A percentile compares a stretch with the other conserved stretches of the same genome.
phyloP scores from a whole-genome alignment of 2,797 vertebrate species.

The Nannoperca obscura region DNA sequence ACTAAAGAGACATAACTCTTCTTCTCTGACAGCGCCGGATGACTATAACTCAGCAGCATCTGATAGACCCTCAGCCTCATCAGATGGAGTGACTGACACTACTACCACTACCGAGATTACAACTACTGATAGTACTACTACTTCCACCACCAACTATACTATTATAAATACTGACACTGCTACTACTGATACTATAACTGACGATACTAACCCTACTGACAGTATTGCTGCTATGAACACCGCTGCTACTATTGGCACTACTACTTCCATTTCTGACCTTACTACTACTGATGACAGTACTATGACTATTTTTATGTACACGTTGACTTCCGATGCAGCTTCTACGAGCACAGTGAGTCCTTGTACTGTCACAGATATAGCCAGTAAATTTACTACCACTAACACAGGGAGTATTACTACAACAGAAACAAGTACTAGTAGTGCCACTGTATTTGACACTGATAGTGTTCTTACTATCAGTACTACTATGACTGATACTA shows the following conservation, averaged over 20 bases:
- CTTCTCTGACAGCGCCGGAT: conserved; percentile 77
- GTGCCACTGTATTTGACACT: conserved; percentile 7
- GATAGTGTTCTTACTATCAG: conserved; percentile 6
- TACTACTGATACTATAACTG: not conserved
- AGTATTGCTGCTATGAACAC: not conserved
- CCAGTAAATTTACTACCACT: conserved; percentile 7
- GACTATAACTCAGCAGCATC: conserved; percentile 67
- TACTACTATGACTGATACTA: conserved; percentile 18
- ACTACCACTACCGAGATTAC: not conserved
- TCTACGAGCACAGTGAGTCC: conserved; percentile 8
- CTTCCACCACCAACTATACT: not conserved
- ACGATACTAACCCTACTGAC: not conserved
- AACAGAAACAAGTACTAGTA: conserved; percentile 19
- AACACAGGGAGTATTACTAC: conserved; percentile 26
- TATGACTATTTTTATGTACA: conserved; percentile 8
- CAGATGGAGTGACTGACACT: conserved; percentile 65
- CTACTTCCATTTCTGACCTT: not conserved
- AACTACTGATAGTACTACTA: not conserved
- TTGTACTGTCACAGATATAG: conserved; percentile 20
- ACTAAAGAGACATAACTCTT: conserved; percentile 71
- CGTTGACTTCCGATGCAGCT: conserved; percentile 3
- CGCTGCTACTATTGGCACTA: not conserved
- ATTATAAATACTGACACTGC: not conserved
- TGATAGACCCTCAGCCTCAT: conserved; percentile 63
- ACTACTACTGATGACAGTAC: not conserved